Base-by-base conservation (phyloP, 2,888 invertebrate genomes). In the Gymnosoma rotundatum region DNA sequence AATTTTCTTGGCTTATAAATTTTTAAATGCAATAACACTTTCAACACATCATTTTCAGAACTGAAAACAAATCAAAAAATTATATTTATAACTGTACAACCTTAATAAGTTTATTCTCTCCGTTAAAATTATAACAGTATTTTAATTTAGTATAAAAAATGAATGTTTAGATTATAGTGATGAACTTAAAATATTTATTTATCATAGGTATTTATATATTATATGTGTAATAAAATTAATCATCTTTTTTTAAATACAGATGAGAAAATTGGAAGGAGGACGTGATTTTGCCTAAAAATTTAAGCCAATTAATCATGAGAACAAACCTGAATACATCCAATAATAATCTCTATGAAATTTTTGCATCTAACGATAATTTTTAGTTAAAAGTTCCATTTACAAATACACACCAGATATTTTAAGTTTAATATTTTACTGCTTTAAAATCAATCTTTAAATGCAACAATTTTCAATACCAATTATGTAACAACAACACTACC, bases 211-310 rank as follows among this genome's bases (percentile, higher is more conserved):
- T 5, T 32, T 5, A 32, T 32, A 32, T 2, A 32, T 32, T 32
- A 32, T 85, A 76, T 85, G 79, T 87, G 75, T 85, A 86, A 83
- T 86, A 86, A 86, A 83, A 79, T 16, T 0, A 64, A 82, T 38
- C 25, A 52, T 69, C 64, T 87, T 78, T 83, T 58, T 86, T 83
- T 42, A 56, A 67, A 81, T 83, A 74, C 87, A 90, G 90, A 87
- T 90, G 85, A 89, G 90, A 88, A 90, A 90, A 79, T 84, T 90
- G 88, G 90, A 91, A 74, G 80, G 86, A 69, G 78, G 82, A 64
- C 87, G 83, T 56, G 87, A 87, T 78, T 87, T 76, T 54, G 87
- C 87, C 75, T 87, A 86, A 83, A 69, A 12, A 48, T 18, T 2
- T 12, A 25, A 48, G 32, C 18, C 10, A 20, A 56, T 14, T 25